Percentiles rank a stretch among this genome's conserved stretches.
phyloP scores from a whole-genome alignment of 2,888 invertebrate genomes.

The Mythimna impura region DNA sequence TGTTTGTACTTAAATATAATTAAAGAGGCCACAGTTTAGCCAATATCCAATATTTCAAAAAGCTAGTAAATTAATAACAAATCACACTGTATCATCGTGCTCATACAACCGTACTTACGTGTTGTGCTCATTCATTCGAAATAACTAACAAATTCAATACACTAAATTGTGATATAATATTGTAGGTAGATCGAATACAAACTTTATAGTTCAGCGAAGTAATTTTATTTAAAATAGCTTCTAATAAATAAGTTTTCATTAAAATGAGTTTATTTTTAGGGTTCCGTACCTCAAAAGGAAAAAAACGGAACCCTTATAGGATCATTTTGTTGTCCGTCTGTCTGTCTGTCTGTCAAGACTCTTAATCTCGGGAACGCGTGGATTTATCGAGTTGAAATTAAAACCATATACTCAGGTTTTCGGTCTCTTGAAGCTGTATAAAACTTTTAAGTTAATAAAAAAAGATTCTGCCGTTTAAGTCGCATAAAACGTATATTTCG shows the following conservation, averaged over 20 bases:
- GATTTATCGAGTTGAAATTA: too few species aligned
- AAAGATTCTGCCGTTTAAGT: too few species aligned
- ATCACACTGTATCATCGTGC: background rate
- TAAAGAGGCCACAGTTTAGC: background rate
- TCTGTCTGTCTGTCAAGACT: too few species aligned
- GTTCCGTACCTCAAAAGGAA: background rate
- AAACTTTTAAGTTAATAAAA: too few species aligned
- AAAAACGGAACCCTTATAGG: too few species aligned
- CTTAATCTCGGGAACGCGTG: too few species aligned
- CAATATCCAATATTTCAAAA: background rate
- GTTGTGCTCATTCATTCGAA: constrained; percentile 13
- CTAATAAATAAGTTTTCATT: background rate
- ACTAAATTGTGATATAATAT: background rate
- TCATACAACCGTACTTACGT: background rate
- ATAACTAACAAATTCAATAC: constrained; percentile 3
- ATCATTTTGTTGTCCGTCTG: too few species aligned
- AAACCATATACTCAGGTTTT: too few species aligned
- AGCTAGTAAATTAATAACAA: too few species aligned
- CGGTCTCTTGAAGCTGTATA: too few species aligned
- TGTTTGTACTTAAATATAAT: background rate
- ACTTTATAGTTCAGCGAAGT: background rate
- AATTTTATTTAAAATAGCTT: too few species aligned
- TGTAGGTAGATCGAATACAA: background rate
- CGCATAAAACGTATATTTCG: too few species aligned
- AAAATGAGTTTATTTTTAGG: background rate